A percentile compares a stretch with the other conserved stretches of the same genome.
These are phyloP conservation scores for Chrysolina oricalcia DNA, from an alignment of 2,888 invertebrate species.

Conservation along the genomic window DNA sequence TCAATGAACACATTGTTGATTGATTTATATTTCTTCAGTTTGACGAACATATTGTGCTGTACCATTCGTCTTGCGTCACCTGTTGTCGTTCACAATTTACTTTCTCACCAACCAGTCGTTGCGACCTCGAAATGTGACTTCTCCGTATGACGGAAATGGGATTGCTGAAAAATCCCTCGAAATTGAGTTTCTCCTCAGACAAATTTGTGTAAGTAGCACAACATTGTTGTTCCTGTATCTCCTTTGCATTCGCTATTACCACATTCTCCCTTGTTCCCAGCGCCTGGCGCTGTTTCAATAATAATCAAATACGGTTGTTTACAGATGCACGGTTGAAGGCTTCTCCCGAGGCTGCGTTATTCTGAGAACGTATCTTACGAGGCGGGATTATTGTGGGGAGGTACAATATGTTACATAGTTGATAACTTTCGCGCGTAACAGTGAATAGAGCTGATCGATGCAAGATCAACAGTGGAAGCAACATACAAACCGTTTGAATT, in stretches of 20 bases:
- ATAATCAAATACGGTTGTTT: slow-evolving; percentile 42
- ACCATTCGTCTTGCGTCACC: too few relatives aligned
- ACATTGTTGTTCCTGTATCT: slow-evolving; percentile 36
- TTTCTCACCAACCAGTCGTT: too few relatives aligned
- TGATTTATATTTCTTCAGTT: too few relatives aligned
- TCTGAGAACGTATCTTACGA: neutral
- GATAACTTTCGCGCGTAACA: neutral
- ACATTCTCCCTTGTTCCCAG: slow-evolving; percentile 31
- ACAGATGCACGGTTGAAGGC: slow-evolving; percentile 4
- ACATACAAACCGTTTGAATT: too few relatives aligned
- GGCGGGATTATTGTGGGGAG: neutral
- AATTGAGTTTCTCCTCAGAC: slow-evolving; percentile 25
- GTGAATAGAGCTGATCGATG: too few relatives aligned
- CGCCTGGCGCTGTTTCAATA: slow-evolving; percentile 39
- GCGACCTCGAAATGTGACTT: neutral
- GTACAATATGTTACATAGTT: neutral
- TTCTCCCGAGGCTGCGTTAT: neutral
- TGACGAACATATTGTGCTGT: too few relatives aligned
- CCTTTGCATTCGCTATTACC: slow-evolving; percentile 40
- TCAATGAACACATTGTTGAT: too few relatives aligned
- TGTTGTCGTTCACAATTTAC: too few relatives aligned
- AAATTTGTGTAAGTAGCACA: slow-evolving; percentile 37
- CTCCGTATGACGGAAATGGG: neutral
- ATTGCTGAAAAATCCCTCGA: neutral
- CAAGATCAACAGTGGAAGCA: too few relatives aligned